Evolutionary conservation across 2,113 vertebrate genomes (phyloP), one percentile per base, ranked within the genome.

Genomic region (Lagopus muta): DNA sequence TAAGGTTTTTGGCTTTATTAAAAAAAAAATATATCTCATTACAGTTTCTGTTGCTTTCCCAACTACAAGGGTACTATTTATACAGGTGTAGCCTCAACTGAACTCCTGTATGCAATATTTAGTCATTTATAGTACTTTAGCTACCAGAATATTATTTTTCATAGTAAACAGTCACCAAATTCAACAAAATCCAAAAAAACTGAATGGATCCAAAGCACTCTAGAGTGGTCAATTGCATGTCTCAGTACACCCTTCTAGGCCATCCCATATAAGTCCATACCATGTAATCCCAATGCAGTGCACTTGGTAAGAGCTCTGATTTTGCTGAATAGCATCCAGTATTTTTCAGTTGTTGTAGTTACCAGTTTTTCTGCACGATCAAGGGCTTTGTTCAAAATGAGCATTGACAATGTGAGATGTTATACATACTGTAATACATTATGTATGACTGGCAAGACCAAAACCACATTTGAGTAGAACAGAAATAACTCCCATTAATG

Each of bases 271-370:
- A 38, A 52, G 48, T 67, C 57, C 54, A 57, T 13, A 75, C 19
- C 58, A 66, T 16, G 73, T 72, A 70, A 92, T 42, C 60, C 78
- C 64, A 73, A 30, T 1, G 25, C 18, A 38, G 80, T 52, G 57
- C 30, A 82, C 57, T 75, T 93, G 38, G 50, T 83, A 54, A 45
- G 11, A 75, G 94, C 70, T 71, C 85, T 88, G 58, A 54, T 90
- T 94, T 90, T 92, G 57, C 67, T 65, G 11, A 95, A 66, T 34
- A 83, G 72, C 1, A 27, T 71, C 82, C 90, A 73, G 52, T 58
- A 93, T 92, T 66, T 89, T 90, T 93, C 86, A 86, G 88, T 61
- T 92, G 54, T 71, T 93, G 50, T 32, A 92, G 38, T 69, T 77
- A 60, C 34, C 64, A 62, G 24, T 60, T 95, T 71, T 83, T 86